phyloP scores from a whole-genome alignment of 2,797 vertebrate species.

The Eremophila alpestris region DNA sequence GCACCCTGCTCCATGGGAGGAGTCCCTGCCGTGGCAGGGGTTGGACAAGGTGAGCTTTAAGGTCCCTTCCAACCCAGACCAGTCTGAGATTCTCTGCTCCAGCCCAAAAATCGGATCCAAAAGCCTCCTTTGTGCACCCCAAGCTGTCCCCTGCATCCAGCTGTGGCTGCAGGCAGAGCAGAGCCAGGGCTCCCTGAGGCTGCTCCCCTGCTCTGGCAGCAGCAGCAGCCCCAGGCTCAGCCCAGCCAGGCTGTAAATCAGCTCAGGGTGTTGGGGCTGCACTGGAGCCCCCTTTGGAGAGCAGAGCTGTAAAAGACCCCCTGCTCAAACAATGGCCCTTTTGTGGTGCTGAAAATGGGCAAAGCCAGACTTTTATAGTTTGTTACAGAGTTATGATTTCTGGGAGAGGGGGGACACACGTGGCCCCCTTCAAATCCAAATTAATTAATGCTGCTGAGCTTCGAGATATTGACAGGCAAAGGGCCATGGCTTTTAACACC shows the following conservation, averaged over 20 bases:
- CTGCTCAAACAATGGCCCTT: background rate
- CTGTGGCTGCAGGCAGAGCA: background rate
- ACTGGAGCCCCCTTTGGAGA: background rate
- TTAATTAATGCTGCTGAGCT: background rate
- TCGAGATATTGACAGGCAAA: background rate
- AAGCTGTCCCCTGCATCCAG: background rate
- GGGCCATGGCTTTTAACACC: background rate
- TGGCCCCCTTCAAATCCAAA: background rate
- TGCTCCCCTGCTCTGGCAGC: too few relatives aligned
- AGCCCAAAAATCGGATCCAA: background rate
- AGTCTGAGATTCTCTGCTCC: background rate
- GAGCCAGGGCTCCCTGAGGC: background rate
- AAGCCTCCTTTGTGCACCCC: background rate
- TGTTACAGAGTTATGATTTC: background rate
- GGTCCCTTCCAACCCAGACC: background rate
- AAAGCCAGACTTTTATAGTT: background rate
- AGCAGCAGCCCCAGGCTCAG: background rate
- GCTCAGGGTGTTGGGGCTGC: background rate
- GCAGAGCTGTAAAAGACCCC: background rate
- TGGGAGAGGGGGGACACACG: fast-evolving
- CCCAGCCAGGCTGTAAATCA: background rate
- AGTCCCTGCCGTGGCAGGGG: background rate
- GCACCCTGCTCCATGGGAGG: background rate
- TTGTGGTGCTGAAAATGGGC: background rate
- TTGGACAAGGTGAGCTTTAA: background rate